Evolutionary conservation across 2,113 vertebrate genomes (phyloP), one percentile per base, ranked within the genome.

Genomic region (Gasterosteus aculeatus): DNA sequence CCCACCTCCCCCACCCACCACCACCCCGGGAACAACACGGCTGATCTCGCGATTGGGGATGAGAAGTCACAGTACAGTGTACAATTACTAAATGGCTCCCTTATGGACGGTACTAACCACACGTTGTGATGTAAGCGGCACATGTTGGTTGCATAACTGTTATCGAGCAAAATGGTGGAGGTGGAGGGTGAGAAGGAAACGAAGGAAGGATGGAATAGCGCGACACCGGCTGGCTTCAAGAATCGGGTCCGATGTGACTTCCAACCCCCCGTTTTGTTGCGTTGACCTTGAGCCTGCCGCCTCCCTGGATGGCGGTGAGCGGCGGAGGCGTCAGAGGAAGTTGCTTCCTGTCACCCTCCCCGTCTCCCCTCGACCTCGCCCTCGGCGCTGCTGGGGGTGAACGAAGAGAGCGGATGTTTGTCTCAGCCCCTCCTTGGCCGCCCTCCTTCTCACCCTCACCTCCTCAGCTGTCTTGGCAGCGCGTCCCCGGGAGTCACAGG

Each of bases 391-490:
- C 60, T 77, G 41, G 78, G 64, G 74, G 67, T 83, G 64, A 69
- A 74, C 71, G 60, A 78, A 58, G 46, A 73, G 54, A 56, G 54
- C 22, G 60, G 67, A 53, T 66, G 16, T 51, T 62, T 1, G 1
- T n/a, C 15, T 38, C 47, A 10, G 7, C 42, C 66, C 53, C 63
- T 75, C 63, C 46, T 47, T 70, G 62, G 63, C 66, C 10, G 3
- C 35, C 60, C 10, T 2, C 38, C 60, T 41, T 74, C 54, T 78
- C 60, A 33, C 72, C 77, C 78, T 72, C 75, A 59, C 69, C 71
- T 26, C 72, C 82, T 76, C 91, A 88, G 87, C 87, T 91, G 87
- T 85, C 79, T 88, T 82, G 84, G 84, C 74, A 85, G 80, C 53
- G 53, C 64, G 73, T 80, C 82, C 65, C 68, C 59, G 80, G 80